These are phyloP conservation scores for Matsumyia berberina DNA, from an alignment of 2,888 invertebrate species.

Conservation along the genomic window DNA sequence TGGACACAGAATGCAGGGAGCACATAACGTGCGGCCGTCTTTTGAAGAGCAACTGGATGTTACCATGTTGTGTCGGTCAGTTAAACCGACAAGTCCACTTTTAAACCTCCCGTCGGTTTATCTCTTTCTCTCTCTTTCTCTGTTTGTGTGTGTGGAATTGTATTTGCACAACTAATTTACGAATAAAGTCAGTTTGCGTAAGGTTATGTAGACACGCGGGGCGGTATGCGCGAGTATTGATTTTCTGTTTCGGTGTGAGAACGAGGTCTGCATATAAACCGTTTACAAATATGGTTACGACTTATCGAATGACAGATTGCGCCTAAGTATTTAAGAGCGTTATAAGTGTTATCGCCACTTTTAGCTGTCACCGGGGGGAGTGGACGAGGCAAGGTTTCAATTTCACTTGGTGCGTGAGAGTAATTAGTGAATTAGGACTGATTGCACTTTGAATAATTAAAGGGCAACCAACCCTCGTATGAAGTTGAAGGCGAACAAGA, in stretches of 20 bases:
- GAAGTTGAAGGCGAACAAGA: too few relatives aligned
- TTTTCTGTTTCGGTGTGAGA: constrained; percentile 32
- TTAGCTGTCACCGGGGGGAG: not conserved
- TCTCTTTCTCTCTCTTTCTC: too few relatives aligned
- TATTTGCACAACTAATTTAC: constrained; percentile 18
- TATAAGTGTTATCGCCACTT: constrained; percentile 5
- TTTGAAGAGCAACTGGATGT: constrained; percentile 20
- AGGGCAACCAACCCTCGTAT: too few relatives aligned
- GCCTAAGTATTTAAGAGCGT: not conserved
- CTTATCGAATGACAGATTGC: constrained; percentile 11
- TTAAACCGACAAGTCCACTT: too few relatives aligned
- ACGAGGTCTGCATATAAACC: constrained; percentile 15
- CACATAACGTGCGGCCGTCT: not conserved
- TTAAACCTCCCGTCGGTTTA: too few relatives aligned
- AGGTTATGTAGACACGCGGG: not conserved
- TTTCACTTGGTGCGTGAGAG: not conserved
- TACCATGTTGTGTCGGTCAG: not conserved
- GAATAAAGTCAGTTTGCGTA: constrained; percentile 14
- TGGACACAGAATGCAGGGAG: not conserved
- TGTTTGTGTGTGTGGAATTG: constrained; percentile 12
- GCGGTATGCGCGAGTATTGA: constrained; percentile 6
- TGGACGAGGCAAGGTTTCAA: not conserved
- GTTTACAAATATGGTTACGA: constrained; percentile 35
- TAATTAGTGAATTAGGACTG: not conserved
- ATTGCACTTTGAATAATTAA: not conserved